These are phyloP conservation scores for Drosophila peninsularis DNA, from an alignment of 2,888 invertebrate species.

Conservation along the genomic window DNA sequence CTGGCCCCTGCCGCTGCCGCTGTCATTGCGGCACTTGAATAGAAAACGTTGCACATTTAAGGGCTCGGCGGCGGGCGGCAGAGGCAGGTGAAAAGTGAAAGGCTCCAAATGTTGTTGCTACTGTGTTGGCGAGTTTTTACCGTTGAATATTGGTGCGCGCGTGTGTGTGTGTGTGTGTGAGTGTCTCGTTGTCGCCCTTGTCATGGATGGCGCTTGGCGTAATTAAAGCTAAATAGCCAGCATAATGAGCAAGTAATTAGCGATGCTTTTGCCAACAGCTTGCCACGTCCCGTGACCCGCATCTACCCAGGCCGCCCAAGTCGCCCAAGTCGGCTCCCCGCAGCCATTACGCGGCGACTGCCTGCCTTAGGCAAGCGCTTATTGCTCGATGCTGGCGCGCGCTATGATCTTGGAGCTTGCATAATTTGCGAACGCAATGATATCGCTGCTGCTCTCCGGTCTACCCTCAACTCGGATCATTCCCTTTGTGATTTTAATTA, in stretches of 20 bases:
- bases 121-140: conserved; percentile 57
- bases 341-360: conserved; percentile 21
- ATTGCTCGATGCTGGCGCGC: conserved; percentile 15
- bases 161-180: conserved; percentile 22
- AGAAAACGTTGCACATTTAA: conserved; percentile 71
- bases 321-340: background rate
- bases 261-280: conserved; percentile 69
- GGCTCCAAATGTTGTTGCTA: conserved; percentile 56
- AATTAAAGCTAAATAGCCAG: conserved; percentile 81
- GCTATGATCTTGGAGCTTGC: conserved; percentile 32
- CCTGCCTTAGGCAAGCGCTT: conserved; percentile 16
- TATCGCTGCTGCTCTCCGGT: background rate
- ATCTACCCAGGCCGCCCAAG: background rate
- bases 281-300: conserved; percentile 41
- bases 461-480: background rate
- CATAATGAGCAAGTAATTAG: conserved; percentile 82
- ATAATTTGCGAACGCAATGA: conserved; percentile 34
- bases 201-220: conserved; percentile 73
- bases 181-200: conserved; percentile 64
- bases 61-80: conserved; percentile 5
- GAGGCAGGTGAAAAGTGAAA: conserved; percentile 64
- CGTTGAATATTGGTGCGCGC: conserved; percentile 57
- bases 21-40: conserved; percentile 50
- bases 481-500: background rate
- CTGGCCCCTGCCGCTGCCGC: background rate